phyloP scores from a whole-genome alignment of 2,888 invertebrate genomes.

The Coenonympha glycerion region DNA sequence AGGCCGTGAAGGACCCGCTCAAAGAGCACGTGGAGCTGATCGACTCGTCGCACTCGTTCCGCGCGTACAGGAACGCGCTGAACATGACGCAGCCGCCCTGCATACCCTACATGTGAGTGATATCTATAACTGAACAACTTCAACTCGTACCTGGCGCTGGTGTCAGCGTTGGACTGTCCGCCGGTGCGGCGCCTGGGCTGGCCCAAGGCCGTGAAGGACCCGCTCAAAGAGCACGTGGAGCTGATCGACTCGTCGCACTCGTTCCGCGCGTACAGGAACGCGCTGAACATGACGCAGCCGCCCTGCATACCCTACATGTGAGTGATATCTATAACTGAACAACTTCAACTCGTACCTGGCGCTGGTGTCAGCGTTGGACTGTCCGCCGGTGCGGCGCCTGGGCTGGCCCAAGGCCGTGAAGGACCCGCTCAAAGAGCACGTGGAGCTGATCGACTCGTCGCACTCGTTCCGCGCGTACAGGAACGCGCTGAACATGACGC shows the following conservation, averaged over 20 bases:
- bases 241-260: slow-evolving; percentile 98
- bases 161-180: slow-evolving; percentile 97
- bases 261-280: slow-evolving; percentile 96
- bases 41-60: slow-evolving; percentile 98
- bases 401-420: slow-evolving; percentile 95
- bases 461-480: slow-evolving; percentile 98
- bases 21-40: slow-evolving; percentile 97
- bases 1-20: slow-evolving; percentile 91
- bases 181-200: slow-evolving; percentile 94
- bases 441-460: slow-evolving; percentile 97
- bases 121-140: slow-evolving; percentile 92
- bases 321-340: slow-evolving; percentile 83
- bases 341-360: slow-evolving; percentile 99
- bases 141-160: slow-evolving; percentile 96
- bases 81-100: slow-evolving; percentile 97
- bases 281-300: slow-evolving; percentile 94
- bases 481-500: slow-evolving; percentile 93
- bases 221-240: slow-evolving; percentile 94
- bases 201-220: slow-evolving; percentile 93
- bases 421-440: slow-evolving; percentile 95
- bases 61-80: slow-evolving; percentile 95
- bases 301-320: slow-evolving; percentile 99
- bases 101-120: slow-evolving; percentile 97
- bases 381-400: slow-evolving; percentile 92
- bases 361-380: slow-evolving; percentile 95